Conservation (phyloP, 2,113 vertebrate genomes). For the Sakesphorus luctuosus region DNA sequence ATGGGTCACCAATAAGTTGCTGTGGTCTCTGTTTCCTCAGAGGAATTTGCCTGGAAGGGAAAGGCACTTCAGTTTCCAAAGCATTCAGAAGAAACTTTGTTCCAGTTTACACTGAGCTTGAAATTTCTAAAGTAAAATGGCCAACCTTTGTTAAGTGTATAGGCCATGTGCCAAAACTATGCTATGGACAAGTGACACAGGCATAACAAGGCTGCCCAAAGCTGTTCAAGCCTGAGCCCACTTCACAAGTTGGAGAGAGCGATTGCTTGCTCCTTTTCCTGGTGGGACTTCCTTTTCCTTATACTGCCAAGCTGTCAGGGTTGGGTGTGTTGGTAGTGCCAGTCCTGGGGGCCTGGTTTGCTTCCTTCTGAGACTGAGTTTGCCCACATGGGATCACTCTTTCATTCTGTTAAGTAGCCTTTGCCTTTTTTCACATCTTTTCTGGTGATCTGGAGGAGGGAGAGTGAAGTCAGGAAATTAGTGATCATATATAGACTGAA, state of each 20-base stretch:
- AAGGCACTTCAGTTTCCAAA: not conserved
- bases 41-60: not conserved
- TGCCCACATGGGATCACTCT: not conserved
- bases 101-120: not conserved
- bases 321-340: not conserved
- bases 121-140: not conserved
- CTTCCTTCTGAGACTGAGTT: not conserved
- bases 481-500: not conserved
- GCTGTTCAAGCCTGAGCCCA: not conserved
- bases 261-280: not conserved
- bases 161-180: not conserved
- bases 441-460: not conserved
- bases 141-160: not conserved
- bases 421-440: not conserved
- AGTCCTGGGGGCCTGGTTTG: not conserved
- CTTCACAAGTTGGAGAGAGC: not conserved
- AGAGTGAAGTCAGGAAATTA: not conserved
- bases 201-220: not conserved
- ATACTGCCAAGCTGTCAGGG: fast-evolving
- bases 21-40: not conserved
- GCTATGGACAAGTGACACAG: not conserved
- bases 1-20: not conserved
- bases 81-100: not conserved
- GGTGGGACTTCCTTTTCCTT: not conserved
- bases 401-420: not conserved